Evolutionary conservation across 2,888 invertebrate species (phyloP).

Genomic region (Ferrisia virgata): DNA sequence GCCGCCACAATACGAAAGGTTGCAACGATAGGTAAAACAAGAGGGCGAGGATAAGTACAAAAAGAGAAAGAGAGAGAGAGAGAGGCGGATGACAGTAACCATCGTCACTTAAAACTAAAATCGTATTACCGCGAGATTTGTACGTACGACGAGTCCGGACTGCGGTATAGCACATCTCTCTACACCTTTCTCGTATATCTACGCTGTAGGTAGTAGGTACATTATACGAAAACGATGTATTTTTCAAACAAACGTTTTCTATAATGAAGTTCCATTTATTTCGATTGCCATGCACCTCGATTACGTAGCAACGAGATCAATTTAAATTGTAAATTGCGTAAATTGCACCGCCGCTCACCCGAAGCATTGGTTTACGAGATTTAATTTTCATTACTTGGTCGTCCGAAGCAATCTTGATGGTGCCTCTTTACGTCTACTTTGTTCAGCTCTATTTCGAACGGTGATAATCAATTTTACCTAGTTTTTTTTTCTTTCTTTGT

Average conservation of each 20-base stretch:
- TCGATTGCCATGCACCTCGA: background rate
- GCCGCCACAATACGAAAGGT: background rate
- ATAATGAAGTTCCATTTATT: slow-evolving; percentile 19
- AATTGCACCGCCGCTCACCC: background rate
- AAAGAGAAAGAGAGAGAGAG: background rate
- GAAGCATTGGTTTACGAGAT: background rate
- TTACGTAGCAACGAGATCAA: background rate
- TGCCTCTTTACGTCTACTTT: no score
- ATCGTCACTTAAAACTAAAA: background rate
- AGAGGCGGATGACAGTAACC: background rate
- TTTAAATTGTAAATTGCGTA: slow-evolving; percentile 7
- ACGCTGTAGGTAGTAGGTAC: no score
- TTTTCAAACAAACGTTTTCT: slow-evolving; percentile 23
- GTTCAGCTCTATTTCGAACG: no score
- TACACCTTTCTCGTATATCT: background rate
- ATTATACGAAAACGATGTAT: background rate
- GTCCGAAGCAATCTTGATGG: no score
- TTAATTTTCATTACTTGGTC: slow-evolving; percentile 11
- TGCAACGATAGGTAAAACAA: no score
- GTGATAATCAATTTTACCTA: no score
- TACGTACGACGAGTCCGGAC: background rate
- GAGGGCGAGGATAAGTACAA: no score
- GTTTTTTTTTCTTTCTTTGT: no score
- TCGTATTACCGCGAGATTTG: background rate
- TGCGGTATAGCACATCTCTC: background rate